Conservation (phyloP, 2,113 vertebrate genomes). For the Caracal caracal region DNA sequence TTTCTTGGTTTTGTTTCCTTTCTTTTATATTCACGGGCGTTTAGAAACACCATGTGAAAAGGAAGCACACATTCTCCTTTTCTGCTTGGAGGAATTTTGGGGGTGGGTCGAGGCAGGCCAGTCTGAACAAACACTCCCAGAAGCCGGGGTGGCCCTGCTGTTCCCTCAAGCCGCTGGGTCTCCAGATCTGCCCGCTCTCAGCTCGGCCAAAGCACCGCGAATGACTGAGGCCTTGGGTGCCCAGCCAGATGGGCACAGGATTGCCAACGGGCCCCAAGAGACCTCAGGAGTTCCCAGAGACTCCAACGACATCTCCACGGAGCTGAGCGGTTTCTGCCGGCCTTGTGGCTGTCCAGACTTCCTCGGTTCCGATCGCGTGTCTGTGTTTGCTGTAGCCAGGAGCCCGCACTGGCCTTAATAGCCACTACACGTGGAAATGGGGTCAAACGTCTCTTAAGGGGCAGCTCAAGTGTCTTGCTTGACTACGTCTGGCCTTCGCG, state of each 20-base stretch:
- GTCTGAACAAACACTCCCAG: rapidly evolving
- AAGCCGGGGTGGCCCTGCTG: rapidly evolving
- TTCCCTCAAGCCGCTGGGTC: rapidly evolving
- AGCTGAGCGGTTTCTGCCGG: rapidly evolving
- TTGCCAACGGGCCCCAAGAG: not conserved
- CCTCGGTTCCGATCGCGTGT: not conserved
- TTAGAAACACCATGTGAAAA: not conserved
- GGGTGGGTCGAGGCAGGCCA: not conserved
- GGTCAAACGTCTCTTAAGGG: not conserved
- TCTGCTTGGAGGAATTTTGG: not conserved
- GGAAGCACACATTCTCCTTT: not conserved
- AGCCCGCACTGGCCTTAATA: not conserved
- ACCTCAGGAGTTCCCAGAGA: not conserved
- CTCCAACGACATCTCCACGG: rapidly evolving
- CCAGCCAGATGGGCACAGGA: not conserved
- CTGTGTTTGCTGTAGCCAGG: not conserved
- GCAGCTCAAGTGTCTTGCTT: not conserved
- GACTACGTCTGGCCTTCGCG: not conserved
- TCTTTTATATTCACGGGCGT: not conserved
- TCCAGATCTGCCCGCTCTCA: no score
- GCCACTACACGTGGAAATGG: not conserved
- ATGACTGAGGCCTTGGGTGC: not conserved
- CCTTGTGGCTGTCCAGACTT: not conserved
- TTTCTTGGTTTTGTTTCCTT: not conserved
- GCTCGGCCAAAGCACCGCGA: not conserved